phyloP scores from a whole-genome alignment of 2,797 vertebrate species.

The Triplophysa yarkandensis region DNA sequence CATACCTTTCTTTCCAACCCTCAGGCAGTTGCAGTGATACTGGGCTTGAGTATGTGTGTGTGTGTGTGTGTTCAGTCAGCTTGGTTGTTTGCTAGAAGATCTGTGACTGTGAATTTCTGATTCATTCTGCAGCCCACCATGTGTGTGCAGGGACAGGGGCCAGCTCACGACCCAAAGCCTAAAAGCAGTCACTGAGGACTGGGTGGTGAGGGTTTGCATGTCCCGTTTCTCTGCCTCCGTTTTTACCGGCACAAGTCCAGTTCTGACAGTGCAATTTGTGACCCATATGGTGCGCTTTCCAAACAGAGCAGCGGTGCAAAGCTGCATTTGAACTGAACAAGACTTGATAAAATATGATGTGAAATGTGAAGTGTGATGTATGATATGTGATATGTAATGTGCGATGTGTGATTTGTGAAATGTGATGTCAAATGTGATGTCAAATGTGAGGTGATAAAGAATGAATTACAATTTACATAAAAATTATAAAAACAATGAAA shows the following conservation, averaged over 20 bases:
- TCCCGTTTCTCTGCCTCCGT: conserved; percentile 13
- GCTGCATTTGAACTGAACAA: not conserved
- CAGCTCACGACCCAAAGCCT: conserved; percentile 33
- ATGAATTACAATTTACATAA: no score
- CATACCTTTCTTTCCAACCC: conserved; percentile 19
- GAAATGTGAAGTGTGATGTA: no score
- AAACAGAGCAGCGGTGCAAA: not conserved
- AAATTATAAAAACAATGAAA: no score
- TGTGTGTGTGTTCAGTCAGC: conserved; percentile 20
- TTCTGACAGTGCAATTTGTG: conserved; percentile 31
- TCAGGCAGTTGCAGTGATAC: conserved; percentile 25
- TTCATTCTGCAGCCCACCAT: conserved; percentile 32
- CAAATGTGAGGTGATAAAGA: no score
- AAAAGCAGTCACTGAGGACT: conserved; percentile 15
- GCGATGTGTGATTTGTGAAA: no score
- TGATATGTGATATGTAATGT: no score
- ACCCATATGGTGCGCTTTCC: no score
- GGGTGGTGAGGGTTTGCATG: not conserved
- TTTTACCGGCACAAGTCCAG: no score
- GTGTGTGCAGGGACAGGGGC: conserved; percentile 16
- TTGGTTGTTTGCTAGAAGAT: conserved; percentile 31
- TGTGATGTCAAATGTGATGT: no score
- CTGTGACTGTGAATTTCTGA: conserved; percentile 36
- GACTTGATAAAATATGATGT: no score
- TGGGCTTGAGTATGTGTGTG: conserved; percentile 13